These are phyloP conservation scores for Pseudomugil gertrudae DNA, from an alignment of 2,797 vertebrate genomes.

Conservation along the genomic window DNA sequence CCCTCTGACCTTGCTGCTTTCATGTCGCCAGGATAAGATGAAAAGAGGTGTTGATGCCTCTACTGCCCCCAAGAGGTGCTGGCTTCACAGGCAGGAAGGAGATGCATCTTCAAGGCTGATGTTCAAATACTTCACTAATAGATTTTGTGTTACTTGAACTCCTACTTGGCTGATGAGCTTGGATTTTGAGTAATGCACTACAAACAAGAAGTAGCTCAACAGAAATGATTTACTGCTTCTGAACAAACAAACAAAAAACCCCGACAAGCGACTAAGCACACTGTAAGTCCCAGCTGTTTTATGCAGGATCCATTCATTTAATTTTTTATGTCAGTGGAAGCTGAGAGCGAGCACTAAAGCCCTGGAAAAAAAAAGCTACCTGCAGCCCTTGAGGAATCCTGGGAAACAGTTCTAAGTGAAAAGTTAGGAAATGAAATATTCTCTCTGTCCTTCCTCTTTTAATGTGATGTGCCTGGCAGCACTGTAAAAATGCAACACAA, in stretches of 20 bases:
- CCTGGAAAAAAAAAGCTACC: conserved; percentile 49
- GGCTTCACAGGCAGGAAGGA: conserved; percentile 56
- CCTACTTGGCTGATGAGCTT: conserved; percentile 30
- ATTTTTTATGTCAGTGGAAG: conserved; percentile 66
- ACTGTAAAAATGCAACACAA: conserved; percentile 58
- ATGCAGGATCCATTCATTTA: conserved; percentile 50
- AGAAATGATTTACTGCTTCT: conserved; percentile 38
- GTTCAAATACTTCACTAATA: conserved; percentile 57
- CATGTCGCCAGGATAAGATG: conserved; percentile 66
- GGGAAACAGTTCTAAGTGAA: conserved; percentile 65
- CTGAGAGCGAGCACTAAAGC: conserved; percentile 54
- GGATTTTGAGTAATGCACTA: conserved; percentile 30
- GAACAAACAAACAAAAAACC: conserved; percentile 32
- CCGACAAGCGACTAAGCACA: conserved; percentile 34
- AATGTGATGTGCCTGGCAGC: conserved; percentile 58
- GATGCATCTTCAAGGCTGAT: conserved; percentile 57
- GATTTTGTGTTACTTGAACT: conserved; percentile 48
- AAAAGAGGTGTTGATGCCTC: conserved; percentile 68
- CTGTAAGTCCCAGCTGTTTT: conserved; percentile 44
- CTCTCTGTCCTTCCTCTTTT: conserved; percentile 56
- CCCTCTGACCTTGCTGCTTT: conserved; percentile 76
- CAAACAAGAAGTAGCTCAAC: conserved; percentile 24
- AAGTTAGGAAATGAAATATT: conserved; percentile 70
- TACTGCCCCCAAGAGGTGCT: conserved; percentile 76
- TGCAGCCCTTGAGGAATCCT: conserved; percentile 68